Evolutionary conservation across 1,140 invertebrate species (phyloP), one percentile per base, ranked within the genome.

Genomic region (Choristoneura fumiferana): DNA sequence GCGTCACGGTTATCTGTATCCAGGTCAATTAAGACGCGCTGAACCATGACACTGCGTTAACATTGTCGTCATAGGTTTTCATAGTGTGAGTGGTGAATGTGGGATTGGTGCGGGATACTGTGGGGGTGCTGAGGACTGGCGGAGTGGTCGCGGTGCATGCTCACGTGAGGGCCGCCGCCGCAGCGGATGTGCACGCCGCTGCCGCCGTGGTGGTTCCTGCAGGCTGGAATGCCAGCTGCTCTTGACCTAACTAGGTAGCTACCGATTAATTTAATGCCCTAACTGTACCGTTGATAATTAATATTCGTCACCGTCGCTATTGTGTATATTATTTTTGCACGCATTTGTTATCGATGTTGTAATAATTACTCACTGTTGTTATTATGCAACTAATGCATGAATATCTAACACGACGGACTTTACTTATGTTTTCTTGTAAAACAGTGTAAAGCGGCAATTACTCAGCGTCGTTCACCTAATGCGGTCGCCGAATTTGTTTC

Each of bases 191-290:
- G 72, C 81, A 84, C 83, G 65, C 79, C 85, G 82, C 84, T 84
- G 84, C 83, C 76, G 63, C 58, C 70, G 57, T 85, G 77, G 81
- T 81, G 78, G 78, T 76, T 81, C 63, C 74, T 77, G 67, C 73
- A 76, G 72, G 71, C 78, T 85, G 85, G 80, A 88, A 88, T 88
- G 85, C 85, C 82, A 85, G 78, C 84, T 80, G 85, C 85, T 81
- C 84, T 87, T 85, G 84, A 88, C 76, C 77, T 88, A 73, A 81
- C 82, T 80, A 88, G 85, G 83, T 88, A 86, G 71, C 36, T 29
- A 29, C 22, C 6, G 6, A 49, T 49, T 33, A 49, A 49, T 12
- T 22, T 29, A 49, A 49, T 49, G 43, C 12, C 5, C 22, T 29
- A 29, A 29, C 22, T 49, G 8, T 10, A 22, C 29, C 18, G 18